phyloP scores from a whole-genome alignment of 2,113 vertebrate species.

The Prochilodus magdalenae region DNA sequence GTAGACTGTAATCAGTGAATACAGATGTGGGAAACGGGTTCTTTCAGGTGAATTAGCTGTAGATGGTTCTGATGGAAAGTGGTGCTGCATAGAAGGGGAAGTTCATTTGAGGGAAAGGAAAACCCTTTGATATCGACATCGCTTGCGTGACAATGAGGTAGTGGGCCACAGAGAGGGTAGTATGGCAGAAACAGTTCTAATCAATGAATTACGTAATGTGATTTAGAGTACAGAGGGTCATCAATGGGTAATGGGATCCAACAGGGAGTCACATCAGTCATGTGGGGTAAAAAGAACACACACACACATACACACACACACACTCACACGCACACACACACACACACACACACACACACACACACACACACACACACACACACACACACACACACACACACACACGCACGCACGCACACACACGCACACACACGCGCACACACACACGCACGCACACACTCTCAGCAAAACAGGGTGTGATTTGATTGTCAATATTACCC shows the following conservation, averaged over 20 bases:
- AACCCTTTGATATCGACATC: neutral
- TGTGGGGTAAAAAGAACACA: neutral
- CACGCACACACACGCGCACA: neutral
- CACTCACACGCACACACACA: neutral
- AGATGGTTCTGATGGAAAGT: too few relatives aligned
- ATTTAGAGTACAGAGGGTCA: constrained; percentile 5
- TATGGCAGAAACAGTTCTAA: neutral
- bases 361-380: neutral
- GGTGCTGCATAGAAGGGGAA: neutral
- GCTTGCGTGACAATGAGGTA: neutral
- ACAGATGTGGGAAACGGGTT: too few relatives aligned
- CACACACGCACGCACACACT: neutral
- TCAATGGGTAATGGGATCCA: neutral
- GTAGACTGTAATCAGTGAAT: too few relatives aligned
- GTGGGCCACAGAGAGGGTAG: neutral
- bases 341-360: neutral
- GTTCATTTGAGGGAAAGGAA: neutral
- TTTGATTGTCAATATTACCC: neutral
- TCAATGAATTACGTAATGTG: constrained; percentile 1
- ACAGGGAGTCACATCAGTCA: neutral
- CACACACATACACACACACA: neutral
- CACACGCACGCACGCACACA: too few relatives aligned
- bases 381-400: neutral
- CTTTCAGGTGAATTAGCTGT: too few relatives aligned
- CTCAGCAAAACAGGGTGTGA: neutral